Evolutionary conservation across 1,140 invertebrate genomes (phyloP), one percentile per base, ranked within the genome.

Genomic region (Drosophila sechellia): DNA sequence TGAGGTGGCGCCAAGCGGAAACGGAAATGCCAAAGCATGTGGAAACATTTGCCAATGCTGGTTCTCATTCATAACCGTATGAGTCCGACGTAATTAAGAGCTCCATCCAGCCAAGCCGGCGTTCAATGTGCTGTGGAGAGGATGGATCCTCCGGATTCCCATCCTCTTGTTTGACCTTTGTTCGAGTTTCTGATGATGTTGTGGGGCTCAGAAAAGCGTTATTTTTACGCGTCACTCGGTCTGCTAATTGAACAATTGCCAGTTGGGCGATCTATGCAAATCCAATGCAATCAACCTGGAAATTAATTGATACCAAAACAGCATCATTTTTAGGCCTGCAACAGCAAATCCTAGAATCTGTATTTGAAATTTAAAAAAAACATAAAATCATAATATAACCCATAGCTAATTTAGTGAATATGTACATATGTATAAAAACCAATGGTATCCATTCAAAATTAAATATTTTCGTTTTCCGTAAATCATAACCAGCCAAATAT

Each of bases 11-110:
- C 73, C 71, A 57, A 66, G 59, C 61, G 60, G 71, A 55, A 71
- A 70, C 78, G 78, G 78, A 81, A 59, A 71, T 83, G 76, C 77
- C 80, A 85, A 72, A 68, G 76, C 81, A 84, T 84, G 80, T 84
- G 80, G 80, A 84, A 84, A 84, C 80, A 84, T 84, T 84, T 79
- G 76, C 80, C 80, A 83, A 84, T 84, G 79, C 59, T 43, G 43
- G 53, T 27, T 27, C 50, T 57, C 57, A 56, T 56, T 27, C 60
- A 68, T 56, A 65, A 63, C 57, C 50, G 71, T 63, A 84, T 79
- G 69, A 72, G 66, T 56, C 58, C 46, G 39, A 56, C 77, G 54
- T 77, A 81, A 83, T 83, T 81, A 83, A 81, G 65, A 65, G 79
- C 68, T 34, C 64, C 35, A 43, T 34, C 27, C 39, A 61, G 17